Base-by-base conservation (phyloP, 2,797 vertebrate genomes). In the Rhynchotus rufescens region DNA sequence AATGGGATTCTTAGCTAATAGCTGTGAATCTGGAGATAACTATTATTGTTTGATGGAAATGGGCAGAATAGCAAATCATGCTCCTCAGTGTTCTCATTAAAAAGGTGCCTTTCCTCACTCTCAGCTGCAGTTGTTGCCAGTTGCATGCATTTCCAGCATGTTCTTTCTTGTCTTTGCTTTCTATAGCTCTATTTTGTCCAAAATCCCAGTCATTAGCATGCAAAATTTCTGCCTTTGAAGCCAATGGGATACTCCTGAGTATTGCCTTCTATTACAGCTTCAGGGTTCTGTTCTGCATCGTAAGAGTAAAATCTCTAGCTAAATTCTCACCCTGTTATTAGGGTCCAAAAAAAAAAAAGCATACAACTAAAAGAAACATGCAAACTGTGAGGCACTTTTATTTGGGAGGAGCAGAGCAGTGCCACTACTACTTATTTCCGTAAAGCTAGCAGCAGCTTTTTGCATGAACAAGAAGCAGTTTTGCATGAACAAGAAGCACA, bases 201-300 rank as follows among this genome's bases (percentile, higher is more conserved):
- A 67, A 87, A 69, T 72, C 26, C 34, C 32, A n/a, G 38, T 71
- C 47, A 83, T 87, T 60, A 67, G 22, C 13, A 84, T 74, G 76
- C 51, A 80, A 84, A 89, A 94, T 76, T 82, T 75, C 62, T n/a
- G 17, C 49, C 80, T 80, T 91, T 83, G 79, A 78, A 78, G 44
- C 51, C 86, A 36, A 84, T 69, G 67, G 34, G 5, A 4, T 67
- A 45, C 68, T 83, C 36, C 49, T 76, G 56, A 51, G 51, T 80
- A 67, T 68, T 82, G 73, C 62, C 26, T 56, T 81, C 69, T 62
- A 42, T 75, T 79, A 54, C 6, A 81, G 30, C 57, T 88, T 89
- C 71, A 32, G 68, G 67, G 34, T 49, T 87, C 52, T 76, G 30
- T 72, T 86, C 36, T 80, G 23, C 64, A 80, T 59, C 15, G 68